A percentile compares a stretch with the other conserved stretches of the same genome.
Conservation (phyloP, 1,140 invertebrate species). For the Drosophila busckii region DNA sequence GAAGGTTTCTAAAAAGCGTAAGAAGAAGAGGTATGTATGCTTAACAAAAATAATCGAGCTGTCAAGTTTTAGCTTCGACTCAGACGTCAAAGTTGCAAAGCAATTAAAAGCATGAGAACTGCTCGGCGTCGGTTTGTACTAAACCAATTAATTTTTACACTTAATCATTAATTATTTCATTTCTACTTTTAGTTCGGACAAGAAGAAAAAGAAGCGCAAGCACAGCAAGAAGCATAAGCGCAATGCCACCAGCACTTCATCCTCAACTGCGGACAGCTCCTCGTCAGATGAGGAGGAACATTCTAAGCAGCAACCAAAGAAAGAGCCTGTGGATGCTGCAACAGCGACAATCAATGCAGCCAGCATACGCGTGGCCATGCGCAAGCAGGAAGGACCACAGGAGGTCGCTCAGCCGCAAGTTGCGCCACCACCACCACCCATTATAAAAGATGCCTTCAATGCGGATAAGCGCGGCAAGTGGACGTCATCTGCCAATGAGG, state of each 20-base stretch:
- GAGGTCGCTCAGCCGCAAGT: slow-evolving; percentile 20
- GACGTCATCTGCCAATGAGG: slow-evolving; percentile 31
- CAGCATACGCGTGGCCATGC: slow-evolving; percentile 85
- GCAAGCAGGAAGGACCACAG: slow-evolving; percentile 81
- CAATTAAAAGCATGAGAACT: too few relatives aligned
- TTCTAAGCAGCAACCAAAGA: slow-evolving; percentile 77
- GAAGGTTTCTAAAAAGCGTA: slow-evolving; percentile 66
- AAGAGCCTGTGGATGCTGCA: slow-evolving; percentile 51
- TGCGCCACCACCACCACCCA: slow-evolving; percentile 49
- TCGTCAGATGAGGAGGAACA: slow-evolving; percentile 78
- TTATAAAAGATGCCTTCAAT: slow-evolving; percentile 43
- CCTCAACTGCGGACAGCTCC: slow-evolving; percentile 60
- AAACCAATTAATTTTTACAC: neutral
- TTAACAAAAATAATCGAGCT: neutral
- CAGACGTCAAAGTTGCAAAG: too few relatives aligned
- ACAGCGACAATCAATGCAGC: slow-evolving; percentile 80
- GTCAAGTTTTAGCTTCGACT: too few relatives aligned
- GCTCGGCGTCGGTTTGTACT: neutral
- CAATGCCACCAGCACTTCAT: slow-evolving; percentile 71
- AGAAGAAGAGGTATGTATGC: slow-evolving; percentile 59
- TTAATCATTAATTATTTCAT: neutral
- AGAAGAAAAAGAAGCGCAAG: slow-evolving; percentile 82
- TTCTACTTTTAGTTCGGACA: slow-evolving; percentile 28
- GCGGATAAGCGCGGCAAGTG: slow-evolving; percentile 70
- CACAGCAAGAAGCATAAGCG: slow-evolving; percentile 82